A percentile compares a stretch with the other conserved stretches of the same genome.
Evolutionary conservation across 1,140 invertebrate genomes (phyloP).

Genomic region (Bombyx mandarina): DNA sequence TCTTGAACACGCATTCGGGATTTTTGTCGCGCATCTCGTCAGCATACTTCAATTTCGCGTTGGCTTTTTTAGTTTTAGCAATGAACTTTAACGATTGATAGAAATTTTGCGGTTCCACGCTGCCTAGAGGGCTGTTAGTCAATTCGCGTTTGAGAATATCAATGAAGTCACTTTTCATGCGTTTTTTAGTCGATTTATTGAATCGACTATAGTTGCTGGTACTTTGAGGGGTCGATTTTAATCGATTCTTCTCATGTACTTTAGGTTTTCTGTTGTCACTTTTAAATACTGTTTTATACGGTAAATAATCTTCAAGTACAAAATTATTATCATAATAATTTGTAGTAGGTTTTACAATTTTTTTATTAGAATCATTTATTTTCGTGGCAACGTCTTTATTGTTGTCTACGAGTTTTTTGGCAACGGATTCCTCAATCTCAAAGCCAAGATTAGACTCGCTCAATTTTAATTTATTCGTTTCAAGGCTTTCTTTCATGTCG

Average conservation of each 20-base stretch:
- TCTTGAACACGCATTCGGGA: conserved; percentile 14
- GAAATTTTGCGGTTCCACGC: conserved; percentile 31
- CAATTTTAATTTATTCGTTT: conserved; percentile 9
- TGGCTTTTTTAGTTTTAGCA: conserved; percentile 28
- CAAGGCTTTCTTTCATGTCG: conserved; percentile 15
- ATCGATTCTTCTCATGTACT: not conserved
- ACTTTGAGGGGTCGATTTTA: not conserved
- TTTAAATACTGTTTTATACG: conserved; percentile 14
- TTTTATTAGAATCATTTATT: conserved; percentile 4
- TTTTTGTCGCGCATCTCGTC: conserved; percentile 1
- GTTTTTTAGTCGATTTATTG: conserved; percentile 6
- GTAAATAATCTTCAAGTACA: conserved; percentile 7
- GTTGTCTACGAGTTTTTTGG: conserved; percentile 25
- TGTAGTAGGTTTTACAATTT: not conserved
- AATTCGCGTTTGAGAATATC: conserved; percentile 35
- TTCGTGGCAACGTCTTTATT: not conserved
- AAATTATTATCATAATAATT: conserved; percentile 5
- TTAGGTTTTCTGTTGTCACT: conserved; percentile 5
- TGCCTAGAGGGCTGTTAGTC: conserved; percentile 12
- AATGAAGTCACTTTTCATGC: conserved; percentile 25
- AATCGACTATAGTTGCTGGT: not conserved
- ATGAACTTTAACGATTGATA: conserved; percentile 35
- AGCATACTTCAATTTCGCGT: conserved; percentile 9
- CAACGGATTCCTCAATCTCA: conserved; percentile 30
- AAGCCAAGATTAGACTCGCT: conserved; percentile 16